phyloP scores from a whole-genome alignment of 2,797 vertebrate species.

The Corythornis leucogaster region DNA sequence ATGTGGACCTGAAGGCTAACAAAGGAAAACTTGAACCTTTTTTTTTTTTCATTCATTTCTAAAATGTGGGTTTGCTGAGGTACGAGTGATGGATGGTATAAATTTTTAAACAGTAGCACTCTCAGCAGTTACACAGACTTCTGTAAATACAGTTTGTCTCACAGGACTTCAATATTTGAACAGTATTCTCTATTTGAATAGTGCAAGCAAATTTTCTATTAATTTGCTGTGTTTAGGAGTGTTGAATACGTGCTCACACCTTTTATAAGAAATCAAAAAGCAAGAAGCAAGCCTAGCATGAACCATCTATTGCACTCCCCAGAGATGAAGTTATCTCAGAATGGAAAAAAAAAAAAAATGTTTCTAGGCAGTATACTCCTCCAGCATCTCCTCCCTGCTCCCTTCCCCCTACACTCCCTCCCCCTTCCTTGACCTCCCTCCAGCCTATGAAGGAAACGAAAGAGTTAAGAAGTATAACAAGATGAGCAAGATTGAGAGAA shows the following conservation, averaged over 20 bases:
- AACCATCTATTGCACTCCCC: neutral
- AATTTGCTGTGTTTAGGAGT: neutral
- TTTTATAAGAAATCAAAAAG: neutral
- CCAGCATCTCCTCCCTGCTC: neutral
- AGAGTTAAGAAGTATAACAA: neutral
- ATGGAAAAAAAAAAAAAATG: neutral
- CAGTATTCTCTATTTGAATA: neutral
- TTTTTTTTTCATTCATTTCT: neutral
- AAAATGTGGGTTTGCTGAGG: neutral
- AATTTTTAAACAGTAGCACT: neutral
- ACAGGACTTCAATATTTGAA: slow-evolving; percentile 4
- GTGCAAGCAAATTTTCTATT: neutral
- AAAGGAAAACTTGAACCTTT: neutral
- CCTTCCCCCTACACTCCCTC: neutral
- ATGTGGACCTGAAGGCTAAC: neutral
- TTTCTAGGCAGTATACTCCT: neutral
- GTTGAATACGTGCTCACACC: neutral
- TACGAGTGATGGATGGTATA: neutral
- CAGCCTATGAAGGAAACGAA: neutral
- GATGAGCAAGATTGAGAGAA: neutral
- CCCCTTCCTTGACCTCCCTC: accelerated
- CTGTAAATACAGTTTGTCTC: neutral
- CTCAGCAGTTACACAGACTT: neutral
- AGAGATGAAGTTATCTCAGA: neutral
- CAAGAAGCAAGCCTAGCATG: neutral